Evolutionary conservation across 1,140 invertebrate genomes (phyloP), one percentile per base, ranked within the genome.

Genomic region (Pseudoatta argentina): DNA sequence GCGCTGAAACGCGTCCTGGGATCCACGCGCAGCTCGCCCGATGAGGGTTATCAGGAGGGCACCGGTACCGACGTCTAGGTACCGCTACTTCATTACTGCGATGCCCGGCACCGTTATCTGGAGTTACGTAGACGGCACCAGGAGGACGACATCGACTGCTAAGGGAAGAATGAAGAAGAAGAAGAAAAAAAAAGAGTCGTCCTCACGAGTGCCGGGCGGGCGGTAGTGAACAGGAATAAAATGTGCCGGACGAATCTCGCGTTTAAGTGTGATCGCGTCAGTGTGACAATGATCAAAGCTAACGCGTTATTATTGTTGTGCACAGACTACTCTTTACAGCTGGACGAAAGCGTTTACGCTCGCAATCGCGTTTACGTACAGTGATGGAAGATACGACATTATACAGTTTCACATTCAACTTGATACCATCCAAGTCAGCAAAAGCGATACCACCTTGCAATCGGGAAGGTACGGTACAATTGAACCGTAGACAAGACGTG

Each of bases 31-130:
- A 98, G 97, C 93, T 98, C 98, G 1, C 97, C 98, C 21, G 98
- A 98, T 92, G 98, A 98, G 94, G 97, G 98, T 21, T 98, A 98
- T 92, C 98, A 98, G 93, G 98, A 98, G 95, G 98, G 98, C 86
- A 98, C 98, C 93, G 98, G 98, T 61, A 98, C 98, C 27, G 98
- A 98, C 94, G 98, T 98, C 93, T 98, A 96, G 96, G 93, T 93
- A 91, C 92, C 93, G 92, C 92, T 93, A 66, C 91, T 94, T 94
- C 94, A 94, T 93, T 94, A 94, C 92, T 92, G 91, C 90, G 91
- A 93, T 81, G 92, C 92, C 91, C 92, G 93, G 90, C 91, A 93
- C 91, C 89, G 93, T 87, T 92, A 93, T 72, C 85, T 93, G 86
- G 93, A 93, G 81, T 86, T 93, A n/a, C 93, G 93, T 85, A 91